phyloP scores from a whole-genome alignment of 2,113 vertebrate species.

The Petrocephalus microphthalmus region DNA sequence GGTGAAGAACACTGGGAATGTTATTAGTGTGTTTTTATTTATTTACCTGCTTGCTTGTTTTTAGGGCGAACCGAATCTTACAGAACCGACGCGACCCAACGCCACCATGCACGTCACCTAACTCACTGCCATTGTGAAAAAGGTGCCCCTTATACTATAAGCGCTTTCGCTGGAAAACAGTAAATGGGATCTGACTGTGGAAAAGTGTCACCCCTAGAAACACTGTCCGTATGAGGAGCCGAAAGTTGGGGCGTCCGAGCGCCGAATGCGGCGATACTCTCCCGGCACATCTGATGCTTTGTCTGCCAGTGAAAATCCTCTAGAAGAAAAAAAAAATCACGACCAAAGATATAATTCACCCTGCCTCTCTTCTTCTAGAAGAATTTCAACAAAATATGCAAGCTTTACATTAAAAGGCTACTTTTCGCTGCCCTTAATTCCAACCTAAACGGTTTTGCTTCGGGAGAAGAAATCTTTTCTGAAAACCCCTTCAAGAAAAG shows the following conservation, averaged over 20 bases:
- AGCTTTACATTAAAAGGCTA: conserved; percentile 81
- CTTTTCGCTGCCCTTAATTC: conserved; percentile 93
- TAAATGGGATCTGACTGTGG: neutral
- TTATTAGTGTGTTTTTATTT: neutral
- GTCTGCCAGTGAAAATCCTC: conserved; percentile 33
- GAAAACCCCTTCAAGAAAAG: conserved; percentile 83
- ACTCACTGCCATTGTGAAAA: neutral
- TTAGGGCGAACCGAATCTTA: neutral
- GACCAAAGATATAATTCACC: conserved; percentile 52
- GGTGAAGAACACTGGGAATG: neutral
- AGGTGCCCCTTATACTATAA: neutral
- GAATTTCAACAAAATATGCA: conserved; percentile 73
- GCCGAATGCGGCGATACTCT: conserved; percentile 7
- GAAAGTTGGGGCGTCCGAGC: conserved; percentile 5
- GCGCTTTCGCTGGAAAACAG: neutral
- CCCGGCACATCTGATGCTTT: conserved; percentile 37
- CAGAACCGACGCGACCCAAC: neutral
- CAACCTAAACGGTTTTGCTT: conserved; percentile 98
- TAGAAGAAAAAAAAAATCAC: conserved; percentile 40
- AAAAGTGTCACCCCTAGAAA: neutral
- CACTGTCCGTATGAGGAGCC: neutral
- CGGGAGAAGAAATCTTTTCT: conserved; percentile 97
- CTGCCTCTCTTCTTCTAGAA: conserved; percentile 38
- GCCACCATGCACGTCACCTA: neutral
- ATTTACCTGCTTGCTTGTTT: neutral